Conservation (phyloP, 2,888 invertebrate species). For the Ochlodes sylvanus region DNA sequence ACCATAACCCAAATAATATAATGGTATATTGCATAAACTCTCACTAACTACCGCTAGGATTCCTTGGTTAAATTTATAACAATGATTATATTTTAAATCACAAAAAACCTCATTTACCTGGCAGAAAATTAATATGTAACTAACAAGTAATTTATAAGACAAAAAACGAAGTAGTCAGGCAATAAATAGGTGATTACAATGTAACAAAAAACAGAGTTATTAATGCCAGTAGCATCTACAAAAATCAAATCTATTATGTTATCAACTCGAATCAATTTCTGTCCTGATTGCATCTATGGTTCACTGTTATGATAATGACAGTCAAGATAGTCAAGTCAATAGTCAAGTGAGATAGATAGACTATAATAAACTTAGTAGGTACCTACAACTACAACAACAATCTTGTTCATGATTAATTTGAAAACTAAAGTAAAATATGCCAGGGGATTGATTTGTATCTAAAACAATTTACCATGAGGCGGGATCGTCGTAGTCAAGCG, state of each 20-base stretch:
- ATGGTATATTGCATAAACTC: too few species aligned
- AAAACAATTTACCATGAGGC: too few species aligned
- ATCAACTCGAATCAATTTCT: constrained; percentile 5
- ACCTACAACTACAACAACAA: neutral
- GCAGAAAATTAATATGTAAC: too few species aligned
- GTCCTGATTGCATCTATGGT: neutral
- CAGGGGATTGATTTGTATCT: neutral
- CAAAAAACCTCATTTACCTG: too few species aligned
- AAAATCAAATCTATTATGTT: constrained; percentile 12
- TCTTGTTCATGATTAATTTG: neutral
- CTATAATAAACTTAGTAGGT: constrained; percentile 4
- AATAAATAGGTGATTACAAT: neutral
- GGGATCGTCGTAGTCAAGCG: too few species aligned
- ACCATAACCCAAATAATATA: too few species aligned
- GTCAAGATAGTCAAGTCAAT: neutral
- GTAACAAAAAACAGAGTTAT: neutral
- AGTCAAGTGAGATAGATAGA: constrained; percentile 1
- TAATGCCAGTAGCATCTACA: constrained; percentile 1
- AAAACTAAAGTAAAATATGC: neutral
- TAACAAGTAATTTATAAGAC: neutral
- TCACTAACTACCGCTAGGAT: too few species aligned
- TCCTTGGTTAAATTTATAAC: too few species aligned
- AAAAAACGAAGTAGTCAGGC: neutral
- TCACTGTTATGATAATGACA: constrained; percentile 1
- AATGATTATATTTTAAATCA: too few species aligned